Evolutionary conservation across 2,888 invertebrate species (phyloP), one percentile per base, ranked within the genome.

Genomic region (Synergus umbraculus): DNA sequence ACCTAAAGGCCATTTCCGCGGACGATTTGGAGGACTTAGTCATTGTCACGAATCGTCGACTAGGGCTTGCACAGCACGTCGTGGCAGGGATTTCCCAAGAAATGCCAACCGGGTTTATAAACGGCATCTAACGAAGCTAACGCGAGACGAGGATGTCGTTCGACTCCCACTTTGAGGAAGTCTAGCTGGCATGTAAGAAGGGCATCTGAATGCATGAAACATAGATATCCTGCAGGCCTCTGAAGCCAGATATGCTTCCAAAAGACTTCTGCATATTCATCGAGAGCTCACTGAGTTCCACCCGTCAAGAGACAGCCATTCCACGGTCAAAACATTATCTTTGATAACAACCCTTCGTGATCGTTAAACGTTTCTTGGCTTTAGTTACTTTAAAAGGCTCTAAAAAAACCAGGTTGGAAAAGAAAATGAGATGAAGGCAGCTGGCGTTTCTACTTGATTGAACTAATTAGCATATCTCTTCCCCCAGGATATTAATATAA

Each of bases 141-240:
- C 85, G 81, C 82, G 79, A 76, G 78, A 84, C 80, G 78, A 85
- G 79, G 82, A 85, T 86, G 84, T 86, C 86, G 85, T 86, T 86
- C 84, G 73, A 84, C 78, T 80, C 80, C 2, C 44, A 76, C 69
- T 80, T 58, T 73, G n/a, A 63, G 46, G n/a, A 60, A 49, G 18
- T 60, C 77, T 77, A 77, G 22, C 78, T 60, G 60, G 79, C 78
- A 85, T 82, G 83, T 90, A 89, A 90, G 87, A 85, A 90, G 90
- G 88, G 76, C 87, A 89, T 88, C 88, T 88, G 88, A 89, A 90
- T 89, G 89, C 90, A 89, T 89, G 89, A 86, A 90, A 88, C 87
- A 89, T 85, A 86, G 85, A 85, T 80, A 73, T 66, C 73, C 69
- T 66, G 54, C 54, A 15, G 81, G 81, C 77, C 79, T 69, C 76